Conservation (phyloP, 2,888 invertebrate species). For the Drosophila tripunctata region DNA sequence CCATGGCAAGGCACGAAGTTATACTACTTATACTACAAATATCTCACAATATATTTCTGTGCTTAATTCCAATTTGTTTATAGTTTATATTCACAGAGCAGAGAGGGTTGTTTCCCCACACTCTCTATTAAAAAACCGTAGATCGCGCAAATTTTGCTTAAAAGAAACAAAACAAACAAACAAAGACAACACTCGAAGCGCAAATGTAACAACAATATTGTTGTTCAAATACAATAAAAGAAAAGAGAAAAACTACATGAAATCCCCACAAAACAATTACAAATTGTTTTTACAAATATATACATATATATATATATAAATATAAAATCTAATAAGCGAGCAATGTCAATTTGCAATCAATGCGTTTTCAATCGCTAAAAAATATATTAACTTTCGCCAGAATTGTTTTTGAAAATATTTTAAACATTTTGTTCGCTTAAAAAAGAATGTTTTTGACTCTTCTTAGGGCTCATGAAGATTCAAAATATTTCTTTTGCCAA, state of each 20-base stretch:
- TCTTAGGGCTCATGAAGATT: conserved; percentile 83
- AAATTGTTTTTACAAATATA: conserved; percentile 61
- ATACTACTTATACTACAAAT: conserved; percentile 44
- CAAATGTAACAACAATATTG: conserved; percentile 41
- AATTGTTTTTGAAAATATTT: conserved; percentile 18
- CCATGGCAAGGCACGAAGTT: conserved; percentile 61
- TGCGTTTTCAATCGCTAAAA: conserved; percentile 23
- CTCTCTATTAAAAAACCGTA: conserved; percentile 26
- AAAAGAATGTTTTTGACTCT: conserved; percentile 79
- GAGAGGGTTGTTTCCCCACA: conserved; percentile 8
- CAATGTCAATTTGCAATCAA: conserved; percentile 36
- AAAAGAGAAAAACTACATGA: conserved; percentile 18
- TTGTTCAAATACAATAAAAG: conserved; percentile 45
- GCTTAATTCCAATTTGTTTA: conserved; percentile 71
- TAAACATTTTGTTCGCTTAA: conserved; percentile 23
- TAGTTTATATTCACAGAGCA: conserved; percentile 33
- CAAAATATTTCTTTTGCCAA: conserved; percentile 79
- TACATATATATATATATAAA: conserved; percentile 1
- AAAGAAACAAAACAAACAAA: conserved; percentile 8
- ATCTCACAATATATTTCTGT: conserved; percentile 47
- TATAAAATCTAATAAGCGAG: conserved; percentile 33
- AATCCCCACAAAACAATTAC: conserved; percentile 39
- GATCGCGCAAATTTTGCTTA: conserved; percentile 30
- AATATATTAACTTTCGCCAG: conserved; percentile 6
- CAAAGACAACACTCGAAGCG: conserved; percentile 41